phyloP scores from a whole-genome alignment of 1,140 invertebrate genomes.

The Pseudomyrmex concolor region DNA sequence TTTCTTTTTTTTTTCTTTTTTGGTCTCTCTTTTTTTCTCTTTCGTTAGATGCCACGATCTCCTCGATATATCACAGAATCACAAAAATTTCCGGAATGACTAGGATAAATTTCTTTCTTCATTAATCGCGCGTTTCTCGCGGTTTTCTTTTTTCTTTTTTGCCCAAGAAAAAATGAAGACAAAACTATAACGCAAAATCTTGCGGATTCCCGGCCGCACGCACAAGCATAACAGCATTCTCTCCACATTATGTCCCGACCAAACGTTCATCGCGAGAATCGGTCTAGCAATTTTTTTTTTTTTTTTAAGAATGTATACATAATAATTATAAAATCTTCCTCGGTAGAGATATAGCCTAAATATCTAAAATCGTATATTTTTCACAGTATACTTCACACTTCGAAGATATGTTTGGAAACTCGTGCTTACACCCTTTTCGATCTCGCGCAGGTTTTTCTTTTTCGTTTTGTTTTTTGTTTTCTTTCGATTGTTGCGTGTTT shows the following conservation, averaged over 20 bases:
- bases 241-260: slow-evolving; percentile 77
- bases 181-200: slow-evolving; percentile 27
- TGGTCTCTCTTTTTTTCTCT: slow-evolving; percentile 55
- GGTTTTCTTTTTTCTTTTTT: slow-evolving; percentile 56
- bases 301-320: slow-evolving; percentile 68
- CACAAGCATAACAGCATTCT: slow-evolving; percentile 26
- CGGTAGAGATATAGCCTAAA: slow-evolving; percentile 73
- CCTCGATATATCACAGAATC: slow-evolving; percentile 82
- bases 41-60: slow-evolving; percentile 42
- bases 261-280: slow-evolving; percentile 46
- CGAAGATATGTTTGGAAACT: slow-evolving; percentile 80
- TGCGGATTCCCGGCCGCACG: slow-evolving; percentile 1
- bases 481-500: not conserved
- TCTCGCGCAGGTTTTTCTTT: not conserved
- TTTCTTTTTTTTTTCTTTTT: slow-evolving; percentile 43
- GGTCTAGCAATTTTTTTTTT: slow-evolving; percentile 14
- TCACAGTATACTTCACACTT: slow-evolving; percentile 82
- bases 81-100: slow-evolving; percentile 83
- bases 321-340: slow-evolving; percentile 70
- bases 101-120: slow-evolving; percentile 81
- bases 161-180: slow-evolving; percentile 8
- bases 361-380: slow-evolving; percentile 83
- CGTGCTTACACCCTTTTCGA: slow-evolving; percentile 1
- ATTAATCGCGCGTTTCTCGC: slow-evolving; percentile 69
- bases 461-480: not conserved